Base-by-base conservation (phyloP, 2,797 vertebrate genomes). In the Gallinago solitaria region DNA sequence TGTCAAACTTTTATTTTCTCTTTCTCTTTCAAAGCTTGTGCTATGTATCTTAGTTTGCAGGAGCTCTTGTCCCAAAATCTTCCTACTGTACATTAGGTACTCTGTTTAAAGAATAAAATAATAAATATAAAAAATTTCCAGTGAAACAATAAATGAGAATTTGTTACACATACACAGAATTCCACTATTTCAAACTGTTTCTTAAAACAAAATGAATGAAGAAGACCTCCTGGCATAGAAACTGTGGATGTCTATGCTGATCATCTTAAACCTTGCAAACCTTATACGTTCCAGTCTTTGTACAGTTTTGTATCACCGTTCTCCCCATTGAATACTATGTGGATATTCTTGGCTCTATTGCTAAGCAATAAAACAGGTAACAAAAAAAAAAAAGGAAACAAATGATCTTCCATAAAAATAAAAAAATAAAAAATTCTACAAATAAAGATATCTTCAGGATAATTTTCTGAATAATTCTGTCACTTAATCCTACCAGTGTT, bases 1-100 rank as follows among this genome's bases (percentile, higher is more conserved):
- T 96, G 96, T 96, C 96, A 97, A 98, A 98, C 96, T 98, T 98
- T 95, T 95, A 90, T 97, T 96, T 95, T 86, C 80, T 63, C 88
- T 92, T 92, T 82, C 57, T 94, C 80, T 86, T 83, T 94, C 64
- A 61, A 18, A 74, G 92, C 95, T 67, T 32, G 4, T 33, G 33
- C 53, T n/a, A 69, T 65, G 28, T 90, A 93, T 83, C 74, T 61
- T 32, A 57, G 45, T 33, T 17, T 69, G 48, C 37, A 68, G 73
- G 11, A 61, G n/a, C 15, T 20, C 82, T 67, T 71, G 15, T 89
- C 71, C 43, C 32, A 56, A 53, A 87, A 87, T 79, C 64, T 65
- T 88, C 41, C 21, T 56, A n/a, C 27, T 43, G 12, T 89, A 75
- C 16, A 33, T 69, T 82, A 70, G 6, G 33, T 37, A 41, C 33